Percentiles rank a stretch among this genome's conserved stretches.
phyloP scores from a whole-genome alignment of 2,888 invertebrate species.

The Tanaodytes sp. region DNA sequence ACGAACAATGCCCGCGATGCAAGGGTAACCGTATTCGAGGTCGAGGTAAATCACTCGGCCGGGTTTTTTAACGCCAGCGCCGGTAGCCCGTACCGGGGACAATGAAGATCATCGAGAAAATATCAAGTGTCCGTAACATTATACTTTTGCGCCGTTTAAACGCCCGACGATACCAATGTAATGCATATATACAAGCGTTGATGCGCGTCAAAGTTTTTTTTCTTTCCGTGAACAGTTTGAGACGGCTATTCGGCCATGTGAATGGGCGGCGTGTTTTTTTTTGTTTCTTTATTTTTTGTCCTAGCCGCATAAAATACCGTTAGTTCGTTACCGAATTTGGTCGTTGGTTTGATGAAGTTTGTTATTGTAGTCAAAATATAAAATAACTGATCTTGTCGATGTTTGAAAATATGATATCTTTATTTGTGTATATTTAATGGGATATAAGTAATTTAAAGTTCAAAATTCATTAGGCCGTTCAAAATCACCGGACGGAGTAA shows the following conservation, averaged over 20 bases:
- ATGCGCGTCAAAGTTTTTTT: neutral
- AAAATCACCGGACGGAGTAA: too few species aligned
- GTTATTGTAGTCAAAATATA: too few species aligned
- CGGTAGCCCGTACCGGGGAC: conserved; percentile 58
- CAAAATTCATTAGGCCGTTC: too few species aligned
- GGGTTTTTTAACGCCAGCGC: conserved; percentile 43
- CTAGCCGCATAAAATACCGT: conserved; percentile 5
- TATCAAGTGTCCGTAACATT: conserved; percentile 72
- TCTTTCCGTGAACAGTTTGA: neutral
- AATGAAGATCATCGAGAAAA: conserved; percentile 72
- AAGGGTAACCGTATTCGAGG: conserved; percentile 65
- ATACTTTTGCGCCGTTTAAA: conserved; percentile 70
- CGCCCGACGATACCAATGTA: conserved; percentile 56
- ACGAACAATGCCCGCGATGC: conserved; percentile 34
- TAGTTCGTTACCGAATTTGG: conserved; percentile 2
- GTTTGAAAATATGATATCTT: too few species aligned
- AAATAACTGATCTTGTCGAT: too few species aligned
- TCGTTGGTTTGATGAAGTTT: too few species aligned
- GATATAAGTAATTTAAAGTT: too few species aligned
- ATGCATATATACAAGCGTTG: conserved; percentile 18
- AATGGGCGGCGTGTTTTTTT: neutral
- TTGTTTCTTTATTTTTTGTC: neutral
- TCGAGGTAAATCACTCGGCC: conserved; percentile 63
- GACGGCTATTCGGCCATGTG: conserved; percentile 1
- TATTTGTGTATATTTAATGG: too few species aligned